Evolutionary conservation across 2,888 invertebrate genomes (phyloP).

Genomic region (Timema cristinae): DNA sequence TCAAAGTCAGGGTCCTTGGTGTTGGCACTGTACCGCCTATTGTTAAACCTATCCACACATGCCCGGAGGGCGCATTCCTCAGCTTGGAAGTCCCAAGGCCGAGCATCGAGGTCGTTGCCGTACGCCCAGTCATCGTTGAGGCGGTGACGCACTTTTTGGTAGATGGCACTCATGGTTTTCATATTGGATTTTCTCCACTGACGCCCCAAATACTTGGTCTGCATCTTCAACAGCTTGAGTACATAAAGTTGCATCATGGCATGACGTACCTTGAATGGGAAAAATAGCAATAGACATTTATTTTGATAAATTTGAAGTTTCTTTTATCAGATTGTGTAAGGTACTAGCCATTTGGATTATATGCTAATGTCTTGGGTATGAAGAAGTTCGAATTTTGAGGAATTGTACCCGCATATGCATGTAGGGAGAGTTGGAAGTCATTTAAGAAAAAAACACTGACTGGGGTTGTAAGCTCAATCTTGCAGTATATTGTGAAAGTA

Average conservation of each 20-base stretch:
- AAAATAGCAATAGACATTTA: too few species aligned
- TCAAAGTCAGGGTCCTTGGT: conserved; percentile 53
- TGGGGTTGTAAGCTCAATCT: too few species aligned
- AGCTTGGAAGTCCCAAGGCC: conserved; percentile 94
- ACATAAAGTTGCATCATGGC: conserved; percentile 98
- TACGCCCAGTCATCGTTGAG: conserved; percentile 99
- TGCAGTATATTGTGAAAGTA: too few species aligned
- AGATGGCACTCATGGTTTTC: conserved; percentile 99
- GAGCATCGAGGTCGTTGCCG: conserved; percentile 95
- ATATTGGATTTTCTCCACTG: conserved; percentile 99
- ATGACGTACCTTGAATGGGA: conserved; percentile 61
- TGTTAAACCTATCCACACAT: conserved; percentile 94
- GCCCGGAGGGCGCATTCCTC: conserved; percentile 93
- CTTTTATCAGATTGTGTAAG: too few species aligned
- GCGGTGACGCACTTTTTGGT: conserved; percentile 92
- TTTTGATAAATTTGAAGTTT: too few species aligned
- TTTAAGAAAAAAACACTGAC: too few species aligned
- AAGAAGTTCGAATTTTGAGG: too few species aligned
- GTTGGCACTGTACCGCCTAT: conserved; percentile 70
- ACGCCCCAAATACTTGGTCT: conserved; percentile 96
- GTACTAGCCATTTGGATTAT: too few species aligned
- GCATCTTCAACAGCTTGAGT: conserved; percentile 97
- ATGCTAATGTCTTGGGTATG: too few species aligned
- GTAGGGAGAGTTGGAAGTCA: too few species aligned
- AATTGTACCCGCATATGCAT: too few species aligned